Conservation (phyloP, 1,140 invertebrate genomes). For the Sycophaga agraensis region DNA sequence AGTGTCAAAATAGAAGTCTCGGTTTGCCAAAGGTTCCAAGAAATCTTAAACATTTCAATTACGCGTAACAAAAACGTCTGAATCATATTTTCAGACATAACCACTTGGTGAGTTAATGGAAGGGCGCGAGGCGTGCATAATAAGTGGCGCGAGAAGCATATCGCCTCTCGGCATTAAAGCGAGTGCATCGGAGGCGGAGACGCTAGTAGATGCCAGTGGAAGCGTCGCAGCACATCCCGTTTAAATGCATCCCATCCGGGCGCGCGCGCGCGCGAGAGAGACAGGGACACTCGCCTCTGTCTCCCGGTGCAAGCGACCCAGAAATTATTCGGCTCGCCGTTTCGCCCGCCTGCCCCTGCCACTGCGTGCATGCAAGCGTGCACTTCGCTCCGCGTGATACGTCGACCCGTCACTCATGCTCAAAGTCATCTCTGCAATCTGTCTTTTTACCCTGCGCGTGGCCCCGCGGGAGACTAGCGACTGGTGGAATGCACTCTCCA, state of each 20-base stretch:
- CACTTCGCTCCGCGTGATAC: neutral
- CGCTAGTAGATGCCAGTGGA: too few relatives aligned
- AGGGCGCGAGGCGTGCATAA: constrained; percentile 11
- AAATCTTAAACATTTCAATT: too few relatives aligned
- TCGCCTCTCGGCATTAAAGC: constrained; percentile 10
- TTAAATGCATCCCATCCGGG: too few relatives aligned
- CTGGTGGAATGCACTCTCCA: too few relatives aligned
- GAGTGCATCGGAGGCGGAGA: constrained; percentile 4
- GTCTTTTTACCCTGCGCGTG: neutral
- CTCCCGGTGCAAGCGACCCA: constrained; percentile 10
- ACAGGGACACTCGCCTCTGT: neutral
- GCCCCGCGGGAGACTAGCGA: too few relatives aligned
- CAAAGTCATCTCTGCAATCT: constrained; percentile 1
- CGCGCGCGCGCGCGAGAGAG: too few relatives aligned
- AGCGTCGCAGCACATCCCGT: too few relatives aligned
- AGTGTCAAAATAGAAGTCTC: too few relatives aligned
- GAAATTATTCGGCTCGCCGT: constrained; percentile 16
- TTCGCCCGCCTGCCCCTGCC: constrained; percentile 3
- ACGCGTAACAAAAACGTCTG: too few relatives aligned
- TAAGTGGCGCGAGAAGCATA: constrained; percentile 2
- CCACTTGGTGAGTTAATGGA: too few relatives aligned
- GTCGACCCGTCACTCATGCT: constrained; percentile 8
- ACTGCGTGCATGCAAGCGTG: constrained; percentile 15
- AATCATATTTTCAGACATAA: too few relatives aligned
- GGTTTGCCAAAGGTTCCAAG: too few relatives aligned